Conservation (phyloP, 2,888 invertebrate genomes). For the Sphaeridia pumilis region DNA sequence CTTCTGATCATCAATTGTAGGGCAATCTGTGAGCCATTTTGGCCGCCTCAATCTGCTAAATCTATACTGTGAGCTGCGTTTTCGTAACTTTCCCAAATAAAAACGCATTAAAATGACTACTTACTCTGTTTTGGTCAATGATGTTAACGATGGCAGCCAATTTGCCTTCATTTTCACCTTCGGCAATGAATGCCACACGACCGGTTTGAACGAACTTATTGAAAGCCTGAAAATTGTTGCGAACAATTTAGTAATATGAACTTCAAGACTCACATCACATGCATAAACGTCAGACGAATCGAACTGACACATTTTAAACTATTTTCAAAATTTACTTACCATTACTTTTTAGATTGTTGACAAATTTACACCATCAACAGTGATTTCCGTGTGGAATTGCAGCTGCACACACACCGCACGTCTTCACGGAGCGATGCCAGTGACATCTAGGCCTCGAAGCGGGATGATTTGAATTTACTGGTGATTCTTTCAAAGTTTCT, state of each 20-base stretch:
- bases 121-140: slow-evolving; percentile 88
- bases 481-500: too few species aligned
- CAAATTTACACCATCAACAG: background rate
- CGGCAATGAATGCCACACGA: slow-evolving; percentile 87
- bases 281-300: background rate
- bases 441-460: too few species aligned
- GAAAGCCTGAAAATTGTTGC: slow-evolving; percentile 58
- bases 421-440: too few species aligned
- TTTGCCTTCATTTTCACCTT: slow-evolving; percentile 82
- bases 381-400: too few species aligned
- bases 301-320: background rate
- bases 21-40: too few species aligned
- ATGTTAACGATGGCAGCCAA: slow-evolving; percentile 89
- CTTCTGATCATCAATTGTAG: too few species aligned
- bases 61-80: too few species aligned
- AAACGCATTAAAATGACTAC: slow-evolving; percentile 31
- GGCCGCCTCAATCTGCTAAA: background rate
- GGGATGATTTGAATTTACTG: too few species aligned
- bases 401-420: too few species aligned
- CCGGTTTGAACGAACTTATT: slow-evolving; percentile 92
- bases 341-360: background rate
- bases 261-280: background rate
- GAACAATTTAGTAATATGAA: background rate
- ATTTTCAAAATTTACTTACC: background rate
- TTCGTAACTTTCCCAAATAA: too few species aligned